Evolutionary conservation across 2,113 vertebrate genomes (phyloP).

Genomic region (Todiramphus saurophagus): DNA sequence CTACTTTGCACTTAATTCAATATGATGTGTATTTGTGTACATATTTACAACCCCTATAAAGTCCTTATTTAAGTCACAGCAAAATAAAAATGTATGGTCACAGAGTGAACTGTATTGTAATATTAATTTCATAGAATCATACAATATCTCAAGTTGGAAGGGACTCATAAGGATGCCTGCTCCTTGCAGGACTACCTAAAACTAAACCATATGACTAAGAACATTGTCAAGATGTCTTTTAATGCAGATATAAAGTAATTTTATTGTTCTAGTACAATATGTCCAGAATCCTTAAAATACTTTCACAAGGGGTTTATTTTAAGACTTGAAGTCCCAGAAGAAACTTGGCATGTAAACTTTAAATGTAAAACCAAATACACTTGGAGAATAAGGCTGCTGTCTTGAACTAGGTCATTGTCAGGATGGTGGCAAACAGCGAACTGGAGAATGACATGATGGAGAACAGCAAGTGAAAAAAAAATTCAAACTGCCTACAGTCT

Average conservation of each 20-base stretch:
- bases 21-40: background rate
- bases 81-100: background rate
- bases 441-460: background rate
- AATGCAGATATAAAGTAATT: background rate
- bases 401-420: background rate
- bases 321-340: background rate
- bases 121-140: background rate
- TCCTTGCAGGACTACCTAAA: background rate
- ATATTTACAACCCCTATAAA: background rate
- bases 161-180: background rate
- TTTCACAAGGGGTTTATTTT: background rate
- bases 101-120: background rate
- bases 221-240: rapidly evolving
- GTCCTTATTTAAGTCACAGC: background rate
- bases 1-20: background rate
- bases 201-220: background rate
- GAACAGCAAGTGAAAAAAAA: background rate
- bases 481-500: background rate
- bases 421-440: background rate
- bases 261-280: background rate
- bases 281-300: background rate
- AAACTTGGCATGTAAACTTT: background rate
- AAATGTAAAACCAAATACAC: background rate
- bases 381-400: background rate
- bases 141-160: background rate